Percentiles rank a stretch among this genome's conserved stretches.
These are phyloP conservation scores for Callinectes sapidus DNA, from an alignment of 2,888 invertebrate genomes.

Conservation along the genomic window DNA sequence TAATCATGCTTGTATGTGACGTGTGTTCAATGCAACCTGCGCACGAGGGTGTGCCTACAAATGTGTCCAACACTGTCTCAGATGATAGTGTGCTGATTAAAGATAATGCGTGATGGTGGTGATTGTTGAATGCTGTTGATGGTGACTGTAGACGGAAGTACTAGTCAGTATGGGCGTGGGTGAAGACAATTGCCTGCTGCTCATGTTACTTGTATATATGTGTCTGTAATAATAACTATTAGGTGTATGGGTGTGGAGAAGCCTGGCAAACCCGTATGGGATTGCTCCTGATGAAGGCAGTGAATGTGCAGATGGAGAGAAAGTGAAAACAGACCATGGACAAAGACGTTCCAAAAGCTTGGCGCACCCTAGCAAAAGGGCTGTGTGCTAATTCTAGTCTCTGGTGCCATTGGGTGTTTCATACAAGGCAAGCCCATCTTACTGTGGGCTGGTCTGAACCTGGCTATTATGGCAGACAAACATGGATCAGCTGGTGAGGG, in stretches of 20 bases:
- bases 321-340: conserved; percentile 60
- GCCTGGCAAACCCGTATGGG: conserved; percentile 46
- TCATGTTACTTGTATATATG: conserved; percentile 71
- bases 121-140: conserved; percentile 60
- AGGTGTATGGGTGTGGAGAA: conserved; percentile 66
- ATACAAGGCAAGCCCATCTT: conserved; percentile 63
- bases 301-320: conserved; percentile 61
- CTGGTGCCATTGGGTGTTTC: conserved; percentile 69
- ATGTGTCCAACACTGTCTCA: conserved; percentile 67
- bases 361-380: conserved; percentile 70
- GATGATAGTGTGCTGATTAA: conserved; percentile 62
- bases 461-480: conserved; percentile 59
- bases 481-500: conserved; percentile 62
- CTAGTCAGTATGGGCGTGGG: conserved; percentile 70
- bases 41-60: conserved; percentile 69
- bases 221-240: conserved; percentile 71
- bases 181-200: conserved; percentile 58
- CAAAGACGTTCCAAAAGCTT: conserved; percentile 68
- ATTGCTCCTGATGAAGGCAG: conserved; percentile 59
- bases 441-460: conserved; percentile 67
- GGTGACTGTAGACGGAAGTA: conserved; percentile 67
- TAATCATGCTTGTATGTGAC: conserved; percentile 71
- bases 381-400: conserved; percentile 72
- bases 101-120: conserved; percentile 64
- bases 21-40: conserved; percentile 70